These are phyloP conservation scores for Tenualosa ilisha DNA, from an alignment of 2,797 vertebrate genomes.

Conservation along the genomic window DNA sequence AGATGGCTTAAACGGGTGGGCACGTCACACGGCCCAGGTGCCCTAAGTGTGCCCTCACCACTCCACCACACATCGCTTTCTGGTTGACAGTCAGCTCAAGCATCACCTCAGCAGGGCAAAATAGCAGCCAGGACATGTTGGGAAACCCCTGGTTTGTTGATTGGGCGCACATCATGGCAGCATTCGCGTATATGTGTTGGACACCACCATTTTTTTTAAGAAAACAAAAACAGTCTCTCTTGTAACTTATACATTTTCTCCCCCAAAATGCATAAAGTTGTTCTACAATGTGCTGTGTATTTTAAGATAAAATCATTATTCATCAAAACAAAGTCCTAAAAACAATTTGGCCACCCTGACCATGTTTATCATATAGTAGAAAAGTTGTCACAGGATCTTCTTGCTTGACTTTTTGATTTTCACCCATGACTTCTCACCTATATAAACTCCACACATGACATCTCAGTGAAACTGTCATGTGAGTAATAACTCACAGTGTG, in stretches of 20 bases:
- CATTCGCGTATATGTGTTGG: not conserved
- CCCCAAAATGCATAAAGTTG: not conserved
- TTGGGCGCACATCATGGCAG: not conserved
- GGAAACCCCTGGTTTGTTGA: not conserved
- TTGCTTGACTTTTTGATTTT: not conserved
- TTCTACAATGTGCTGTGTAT: not conserved
- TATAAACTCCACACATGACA: not conserved
- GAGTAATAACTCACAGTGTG: not conserved
- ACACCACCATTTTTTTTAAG: not conserved
- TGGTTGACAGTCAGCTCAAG: not conserved
- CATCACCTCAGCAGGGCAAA: not conserved
- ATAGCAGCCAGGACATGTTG: not conserved
- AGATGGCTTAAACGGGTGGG: conserved; percentile 37
- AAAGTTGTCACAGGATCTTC: not conserved
- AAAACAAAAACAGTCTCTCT: not conserved
- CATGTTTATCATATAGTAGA: not conserved
- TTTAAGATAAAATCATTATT: not conserved
- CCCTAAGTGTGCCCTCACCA: no score
- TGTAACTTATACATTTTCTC: no score
- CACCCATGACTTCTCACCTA: not conserved
- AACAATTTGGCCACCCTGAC: not conserved
- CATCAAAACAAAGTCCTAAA: not conserved
- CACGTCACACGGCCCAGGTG: conserved; percentile 8
- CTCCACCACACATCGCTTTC: not conserved
- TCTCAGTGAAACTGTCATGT: not conserved